These are phyloP conservation scores for Plebejus melissa DNA, from an alignment of 2,888 invertebrate species.

Conservation along the genomic window DNA sequence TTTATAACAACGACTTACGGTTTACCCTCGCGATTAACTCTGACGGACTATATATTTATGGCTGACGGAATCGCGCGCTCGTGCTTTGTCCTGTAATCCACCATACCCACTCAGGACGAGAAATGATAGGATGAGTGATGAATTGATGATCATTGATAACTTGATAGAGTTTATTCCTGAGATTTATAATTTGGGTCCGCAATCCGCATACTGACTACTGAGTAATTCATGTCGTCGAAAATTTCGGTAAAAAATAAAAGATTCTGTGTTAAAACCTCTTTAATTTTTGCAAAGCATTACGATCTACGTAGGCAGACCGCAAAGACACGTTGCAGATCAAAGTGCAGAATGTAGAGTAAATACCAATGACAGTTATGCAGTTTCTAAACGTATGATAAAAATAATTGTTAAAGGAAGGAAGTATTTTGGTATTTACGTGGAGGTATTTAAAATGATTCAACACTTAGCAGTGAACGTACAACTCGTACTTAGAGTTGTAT, in stretches of 20 bases:
- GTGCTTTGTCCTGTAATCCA: constrained; percentile 5
- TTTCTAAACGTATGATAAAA: background rate
- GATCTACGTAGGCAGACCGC: background rate
- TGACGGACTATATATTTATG: background rate
- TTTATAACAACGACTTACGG: background rate
- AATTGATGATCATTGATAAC: background rate
- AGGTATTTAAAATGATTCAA: constrained; percentile 5
- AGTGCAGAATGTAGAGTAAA: background rate
- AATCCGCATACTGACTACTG: too few relatives aligned
- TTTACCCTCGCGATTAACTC: background rate
- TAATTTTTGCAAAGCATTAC: background rate
- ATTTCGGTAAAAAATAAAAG: background rate
- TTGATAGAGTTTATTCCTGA: background rate
- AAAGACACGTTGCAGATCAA: too few relatives aligned
- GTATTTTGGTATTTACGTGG: background rate
- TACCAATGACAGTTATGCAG: background rate
- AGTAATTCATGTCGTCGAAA: too few relatives aligned
- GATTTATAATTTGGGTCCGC: background rate
- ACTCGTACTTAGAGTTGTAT: background rate
- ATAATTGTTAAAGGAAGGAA: background rate
- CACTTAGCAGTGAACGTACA: background rate
- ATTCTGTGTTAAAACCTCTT: background rate
- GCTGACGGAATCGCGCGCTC: background rate
- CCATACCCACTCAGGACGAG: background rate
- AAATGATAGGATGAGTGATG: background rate